Evolutionary conservation across 2,888 invertebrate species (phyloP), one percentile per base, ranked within the genome.

Genomic region (Eurytoma californica): DNA sequence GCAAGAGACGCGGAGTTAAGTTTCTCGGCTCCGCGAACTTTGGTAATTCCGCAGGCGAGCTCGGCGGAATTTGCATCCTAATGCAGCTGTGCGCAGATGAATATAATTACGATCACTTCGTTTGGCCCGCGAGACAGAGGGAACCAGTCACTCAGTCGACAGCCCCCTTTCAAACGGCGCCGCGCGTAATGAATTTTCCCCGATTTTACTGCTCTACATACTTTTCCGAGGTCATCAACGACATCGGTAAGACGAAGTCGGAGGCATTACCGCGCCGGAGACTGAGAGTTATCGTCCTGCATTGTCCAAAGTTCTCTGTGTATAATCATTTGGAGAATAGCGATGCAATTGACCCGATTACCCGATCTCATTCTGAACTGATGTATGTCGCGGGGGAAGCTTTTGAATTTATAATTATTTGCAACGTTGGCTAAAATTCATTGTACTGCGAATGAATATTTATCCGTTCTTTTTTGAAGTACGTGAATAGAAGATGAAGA

Each of bases 81-180:
- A 57, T 76, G 69, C 76, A 76, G 63, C 49, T 49, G 55, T 39
- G 55, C 53, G 28, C 55, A 49, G 76, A 63, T 76, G 76, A 70
- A 76, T 76, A 76, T 70, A 76, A 76, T 76, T 76, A 76, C 68
- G 76, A 76, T 76, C 76, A 49, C 69, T 63, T 76, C 63, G 69
- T 76, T 76, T 76, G 76, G 51, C 51, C 39, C 39, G 16, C 53
- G 12, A n/a, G 16, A 30, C 39, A 16, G 58, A 58, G 24, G 24
- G 74, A 74, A 24, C 65, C 24, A 53, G 63, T 72, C 72, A 58
- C 39, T 69, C 69, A 47, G 69, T 68, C 68, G 18, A 14, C 63
- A 61, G 49, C 30, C 61, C n/a, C 57, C 49, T 75, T 67, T 74
- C 74, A 67, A 74, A 57, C 66, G 58, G n/a, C n/a, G n/a, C 14